Conservation (phyloP, 2,797 vertebrate species). For the Netta rufina region DNA sequence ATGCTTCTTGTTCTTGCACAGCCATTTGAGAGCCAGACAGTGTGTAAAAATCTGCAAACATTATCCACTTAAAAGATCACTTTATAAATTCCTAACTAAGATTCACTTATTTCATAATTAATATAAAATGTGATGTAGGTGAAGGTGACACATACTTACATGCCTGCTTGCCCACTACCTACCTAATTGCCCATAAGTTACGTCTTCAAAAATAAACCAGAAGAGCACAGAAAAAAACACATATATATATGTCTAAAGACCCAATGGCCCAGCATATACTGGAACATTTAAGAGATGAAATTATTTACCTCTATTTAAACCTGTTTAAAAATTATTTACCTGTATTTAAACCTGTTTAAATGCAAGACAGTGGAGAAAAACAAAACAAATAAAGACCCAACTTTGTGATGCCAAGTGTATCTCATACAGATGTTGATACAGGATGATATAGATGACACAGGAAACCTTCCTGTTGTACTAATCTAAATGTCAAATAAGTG, state of each 20-base stretch:
- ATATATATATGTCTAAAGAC: background rate
- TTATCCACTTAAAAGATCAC: background rate
- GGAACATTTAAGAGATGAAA: background rate
- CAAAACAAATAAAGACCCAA: background rate
- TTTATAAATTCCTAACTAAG: background rate
- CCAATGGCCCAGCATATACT: background rate
- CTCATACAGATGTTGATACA: background rate
- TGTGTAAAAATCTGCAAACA: background rate
- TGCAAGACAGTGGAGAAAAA: background rate
- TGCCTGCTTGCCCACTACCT: background rate
- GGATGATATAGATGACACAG: background rate
- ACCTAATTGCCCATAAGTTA: background rate
- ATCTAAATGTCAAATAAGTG: background rate
- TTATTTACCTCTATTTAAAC: background rate
- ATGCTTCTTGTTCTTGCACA: background rate
- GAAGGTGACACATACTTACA: background rate
- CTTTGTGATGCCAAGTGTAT: background rate
- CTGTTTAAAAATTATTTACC: background rate
- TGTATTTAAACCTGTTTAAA: background rate
- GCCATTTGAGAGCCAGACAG: background rate
- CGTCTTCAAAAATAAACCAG: background rate
- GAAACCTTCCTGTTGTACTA: background rate
- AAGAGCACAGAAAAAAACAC: background rate
- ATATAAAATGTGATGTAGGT: background rate
- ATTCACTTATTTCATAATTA: background rate